A percentile compares a stretch with the other conserved stretches of the same genome.
These are phyloP conservation scores for Himalopsyche phryganea DNA, from an alignment of 1,140 invertebrate genomes.

Conservation along the genomic window DNA sequence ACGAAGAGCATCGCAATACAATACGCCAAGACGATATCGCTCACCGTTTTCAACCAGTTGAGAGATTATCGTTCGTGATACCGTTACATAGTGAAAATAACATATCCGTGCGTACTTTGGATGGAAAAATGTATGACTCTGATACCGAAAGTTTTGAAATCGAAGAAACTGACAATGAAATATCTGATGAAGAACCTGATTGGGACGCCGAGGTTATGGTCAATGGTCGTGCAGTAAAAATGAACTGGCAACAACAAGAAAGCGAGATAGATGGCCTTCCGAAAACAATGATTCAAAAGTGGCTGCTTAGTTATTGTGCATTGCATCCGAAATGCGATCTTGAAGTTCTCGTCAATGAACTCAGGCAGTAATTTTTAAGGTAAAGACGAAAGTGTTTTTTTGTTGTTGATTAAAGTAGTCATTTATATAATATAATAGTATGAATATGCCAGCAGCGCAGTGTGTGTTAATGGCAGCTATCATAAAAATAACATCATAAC, in stretches of 20 bases:
- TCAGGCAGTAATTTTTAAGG: conserved; percentile 2
- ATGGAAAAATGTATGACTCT: not conserved
- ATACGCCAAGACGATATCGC: no score
- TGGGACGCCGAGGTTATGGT: conserved; percentile 10
- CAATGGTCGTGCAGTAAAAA: conserved; percentile 8
- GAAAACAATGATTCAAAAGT: not conserved
- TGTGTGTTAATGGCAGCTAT: no score
- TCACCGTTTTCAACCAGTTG: not conserved
- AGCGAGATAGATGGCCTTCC: not conserved
- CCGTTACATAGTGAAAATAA: not conserved
- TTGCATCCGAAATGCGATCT: conserved; percentile 26
- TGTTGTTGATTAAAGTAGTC: no score
- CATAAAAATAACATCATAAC: no score
- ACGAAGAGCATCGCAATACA: no score
- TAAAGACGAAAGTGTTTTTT: not conserved
- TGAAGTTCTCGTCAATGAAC: no score
- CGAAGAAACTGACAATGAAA: not conserved
- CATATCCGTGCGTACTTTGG: not conserved
- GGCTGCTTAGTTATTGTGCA: conserved; percentile 20
- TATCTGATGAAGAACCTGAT: not conserved
- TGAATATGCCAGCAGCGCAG: no score
- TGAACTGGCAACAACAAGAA: conserved; percentile 3
- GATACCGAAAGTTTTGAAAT: not conserved
- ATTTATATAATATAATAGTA: no score
- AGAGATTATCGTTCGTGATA: not conserved